Evolutionary conservation across 2,888 invertebrate species (phyloP), one percentile per base, ranked within the genome.

Genomic region (Nebria salina): DNA sequence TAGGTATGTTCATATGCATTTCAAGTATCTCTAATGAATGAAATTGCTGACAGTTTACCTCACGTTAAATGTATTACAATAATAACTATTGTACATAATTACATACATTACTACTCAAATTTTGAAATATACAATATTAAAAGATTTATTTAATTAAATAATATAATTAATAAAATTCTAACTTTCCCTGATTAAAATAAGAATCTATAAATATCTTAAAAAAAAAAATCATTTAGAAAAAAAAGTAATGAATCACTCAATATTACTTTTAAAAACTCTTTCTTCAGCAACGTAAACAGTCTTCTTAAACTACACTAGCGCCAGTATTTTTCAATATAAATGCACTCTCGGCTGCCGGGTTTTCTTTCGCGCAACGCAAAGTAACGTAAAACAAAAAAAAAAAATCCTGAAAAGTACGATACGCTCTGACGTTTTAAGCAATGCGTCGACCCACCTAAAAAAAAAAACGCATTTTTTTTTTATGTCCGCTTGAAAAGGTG

Each of bases 311-410:
- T 34, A 34, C 34, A 34, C 34, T 34, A 34, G 26, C 20, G 13
- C 20, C 68, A 68, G n/a, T 68, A 68, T 68, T 68, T 68, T 15
- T 68, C 68, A 68, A 68, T 68, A 68, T 25, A 68, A 68, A 68
- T 68, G 68, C 68, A 68, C 68, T 68, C 68, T 68, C 68, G 68
- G 2, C 9, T 15, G 68, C 6, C 26, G 20, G 68, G 20, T 15
- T 68, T 68, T 68, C 68, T 68, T 68, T 68, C 68, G n/a, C 20
- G 20, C 15, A 68, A 20, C 68, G 68, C 9, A 20, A 20, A 68
- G 68, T n/a, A 68, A 26, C 26, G n/a, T 20, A 68, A 26, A 9
- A 8, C 13, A 26, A 20, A 68, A 8, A 26, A 20, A 68, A 8
- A 25, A 26, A 25, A 20, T 66, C 4, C 65, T n/a, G 65, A 68